Evolutionary conservation across 2,888 invertebrate genomes (phyloP).

Genomic region (Uloborus plumipes): DNA sequence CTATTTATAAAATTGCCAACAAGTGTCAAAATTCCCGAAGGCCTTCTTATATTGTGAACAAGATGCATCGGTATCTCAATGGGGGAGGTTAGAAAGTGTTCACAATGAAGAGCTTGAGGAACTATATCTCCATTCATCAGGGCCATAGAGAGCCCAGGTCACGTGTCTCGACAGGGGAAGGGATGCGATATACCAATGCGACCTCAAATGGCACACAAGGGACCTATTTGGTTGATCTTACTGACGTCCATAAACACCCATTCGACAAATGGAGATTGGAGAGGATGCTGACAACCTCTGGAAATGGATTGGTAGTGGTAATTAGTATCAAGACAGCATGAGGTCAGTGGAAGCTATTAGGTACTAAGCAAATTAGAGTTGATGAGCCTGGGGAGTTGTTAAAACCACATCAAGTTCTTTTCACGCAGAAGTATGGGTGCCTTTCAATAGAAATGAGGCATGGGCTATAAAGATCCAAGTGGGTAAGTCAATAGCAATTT

Average conservation of each 20-base stretch:
- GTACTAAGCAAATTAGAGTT: too few relatives aligned
- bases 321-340: constrained; percentile 32
- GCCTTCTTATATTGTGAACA: neutral
- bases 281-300: constrained; percentile 19
- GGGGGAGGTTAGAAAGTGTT: constrained; percentile 13
- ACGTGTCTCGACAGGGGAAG: constrained; percentile 46
- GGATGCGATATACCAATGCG: constrained; percentile 33
- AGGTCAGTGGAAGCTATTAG: neutral
- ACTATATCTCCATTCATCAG: constrained; percentile 53
- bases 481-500: too few relatives aligned
- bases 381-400: too few relatives aligned
- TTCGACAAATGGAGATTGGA: constrained; percentile 30
- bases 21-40: too few relatives aligned
- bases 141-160: constrained; percentile 37
- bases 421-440: too few relatives aligned
- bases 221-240: constrained; percentile 36
- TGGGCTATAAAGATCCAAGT: too few relatives aligned
- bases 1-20: too few relatives aligned
- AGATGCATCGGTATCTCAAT: constrained; percentile 12
- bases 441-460: too few relatives aligned
- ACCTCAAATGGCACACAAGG: constrained; percentile 47
- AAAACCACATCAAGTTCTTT: too few relatives aligned
- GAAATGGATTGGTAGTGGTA: constrained; percentile 20
- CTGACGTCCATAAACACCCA: constrained; percentile 8
- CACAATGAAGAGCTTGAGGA: constrained; percentile 45